Conservation (phyloP, 2,797 vertebrate species). For the Bovichtus variegatus region DNA sequence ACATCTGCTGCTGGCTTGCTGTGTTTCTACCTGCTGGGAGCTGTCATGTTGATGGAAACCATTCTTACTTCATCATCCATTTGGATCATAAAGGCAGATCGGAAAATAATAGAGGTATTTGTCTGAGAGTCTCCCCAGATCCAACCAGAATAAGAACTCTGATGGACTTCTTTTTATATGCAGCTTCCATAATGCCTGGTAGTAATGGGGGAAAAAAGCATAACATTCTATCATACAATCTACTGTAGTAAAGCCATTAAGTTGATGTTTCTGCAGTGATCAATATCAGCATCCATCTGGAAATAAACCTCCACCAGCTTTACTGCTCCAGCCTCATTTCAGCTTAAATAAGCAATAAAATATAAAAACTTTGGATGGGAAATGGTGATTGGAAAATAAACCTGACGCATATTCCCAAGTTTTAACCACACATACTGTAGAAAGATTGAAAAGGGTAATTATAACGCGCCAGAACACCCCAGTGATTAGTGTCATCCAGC, state of each 20-base stretch:
- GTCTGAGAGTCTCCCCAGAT: not conserved
- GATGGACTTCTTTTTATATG: not conserved
- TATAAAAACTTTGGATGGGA: constrained; percentile 24
- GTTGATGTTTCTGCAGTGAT: constrained; percentile 27
- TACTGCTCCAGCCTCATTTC: constrained; percentile 43
- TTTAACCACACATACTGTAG: constrained; percentile 18
- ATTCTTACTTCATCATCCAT: constrained; percentile 39
- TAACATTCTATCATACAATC: constrained; percentile 25
- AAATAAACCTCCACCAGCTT: constrained; percentile 37
- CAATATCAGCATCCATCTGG: constrained; percentile 42
- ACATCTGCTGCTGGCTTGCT: constrained; percentile 47
- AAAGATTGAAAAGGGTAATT: constrained; percentile 16
- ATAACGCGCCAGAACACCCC: constrained; percentile 12
- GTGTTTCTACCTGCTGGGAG: constrained; percentile 65
- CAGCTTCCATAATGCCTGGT: not conserved
- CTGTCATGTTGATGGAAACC: constrained; percentile 62
- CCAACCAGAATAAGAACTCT: constrained; percentile 24
- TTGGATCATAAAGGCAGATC: constrained; percentile 32
- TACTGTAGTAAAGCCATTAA: constrained; percentile 7
- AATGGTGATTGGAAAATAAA: not conserved
- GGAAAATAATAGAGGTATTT: constrained; percentile 27
- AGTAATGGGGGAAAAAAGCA: not conserved
- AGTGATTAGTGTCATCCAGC: constrained; percentile 8
- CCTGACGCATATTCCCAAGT: not conserved
- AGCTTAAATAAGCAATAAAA: constrained; percentile 26